Percentiles rank a stretch among this genome's conserved stretches.
Conservation (phyloP, 2,797 vertebrate species). For the Anableps anableps region DNA sequence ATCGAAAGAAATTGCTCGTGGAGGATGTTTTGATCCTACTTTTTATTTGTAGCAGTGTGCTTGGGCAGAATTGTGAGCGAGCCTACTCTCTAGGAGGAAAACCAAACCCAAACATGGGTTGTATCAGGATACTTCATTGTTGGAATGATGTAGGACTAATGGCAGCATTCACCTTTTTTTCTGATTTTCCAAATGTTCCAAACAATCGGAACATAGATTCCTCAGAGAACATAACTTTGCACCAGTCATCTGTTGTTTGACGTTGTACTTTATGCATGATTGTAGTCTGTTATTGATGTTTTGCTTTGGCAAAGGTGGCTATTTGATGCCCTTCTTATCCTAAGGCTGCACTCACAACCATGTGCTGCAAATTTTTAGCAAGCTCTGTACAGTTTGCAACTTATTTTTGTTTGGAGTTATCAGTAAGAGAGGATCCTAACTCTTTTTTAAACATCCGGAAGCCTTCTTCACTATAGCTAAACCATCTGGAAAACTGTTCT, state of each 20-base stretch:
- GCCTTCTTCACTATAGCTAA: background rate
- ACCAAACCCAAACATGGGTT: background rate
- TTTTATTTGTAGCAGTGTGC: background rate
- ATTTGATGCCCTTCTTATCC: no score
- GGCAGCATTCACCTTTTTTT: background rate
- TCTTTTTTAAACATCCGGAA: background rate
- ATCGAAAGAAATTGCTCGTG: background rate
- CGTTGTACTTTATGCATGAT: no score
- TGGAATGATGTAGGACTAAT: background rate
- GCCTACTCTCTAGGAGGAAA: background rate
- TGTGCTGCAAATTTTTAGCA: background rate
- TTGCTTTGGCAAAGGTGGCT: no score
- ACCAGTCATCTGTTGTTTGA: no score
- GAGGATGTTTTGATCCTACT: background rate
- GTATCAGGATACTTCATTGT: background rate
- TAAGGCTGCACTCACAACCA: background rate
- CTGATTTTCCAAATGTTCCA: background rate
- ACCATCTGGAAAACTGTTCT: background rate
- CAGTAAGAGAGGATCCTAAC: background rate
- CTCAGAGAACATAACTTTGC: background rate
- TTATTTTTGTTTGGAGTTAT: background rate
- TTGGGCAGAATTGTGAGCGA: background rate
- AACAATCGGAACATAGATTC: background rate
- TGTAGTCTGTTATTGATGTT: no score
- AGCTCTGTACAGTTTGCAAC: background rate